These are phyloP conservation scores for Lasiurus cinereus DNA, from an alignment of 2,113 vertebrate species.

Conservation along the genomic window DNA sequence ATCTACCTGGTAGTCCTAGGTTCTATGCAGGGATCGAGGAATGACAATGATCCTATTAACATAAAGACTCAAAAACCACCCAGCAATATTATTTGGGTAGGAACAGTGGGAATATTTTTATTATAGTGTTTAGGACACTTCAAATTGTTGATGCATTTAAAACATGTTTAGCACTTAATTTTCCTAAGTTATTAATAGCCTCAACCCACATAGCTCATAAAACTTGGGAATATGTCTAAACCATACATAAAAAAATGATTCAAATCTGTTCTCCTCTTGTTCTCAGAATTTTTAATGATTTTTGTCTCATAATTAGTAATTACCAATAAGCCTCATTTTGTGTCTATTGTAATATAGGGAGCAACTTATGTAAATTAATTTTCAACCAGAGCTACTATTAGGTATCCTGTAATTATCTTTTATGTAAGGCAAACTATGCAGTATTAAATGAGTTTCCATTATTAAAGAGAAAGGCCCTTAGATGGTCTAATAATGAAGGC, in stretches of 20 bases:
- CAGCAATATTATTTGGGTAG: not conserved
- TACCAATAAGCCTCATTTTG: constrained; percentile 87
- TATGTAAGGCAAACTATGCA: constrained; percentile 82
- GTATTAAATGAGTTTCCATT: constrained; percentile 82
- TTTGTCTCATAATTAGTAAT: constrained; percentile 89
- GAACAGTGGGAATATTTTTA: constrained; percentile 25
- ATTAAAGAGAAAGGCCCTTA: constrained; percentile 75
- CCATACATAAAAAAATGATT: constrained; percentile 79
- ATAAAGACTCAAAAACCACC: not conserved
- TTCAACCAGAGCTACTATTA: constrained; percentile 85
- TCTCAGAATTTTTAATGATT: constrained; percentile 78
- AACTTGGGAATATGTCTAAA: constrained; percentile 69
- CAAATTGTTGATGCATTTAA: constrained; percentile 44
- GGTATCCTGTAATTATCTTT: constrained; percentile 88
- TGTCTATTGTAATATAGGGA: constrained; percentile 84
- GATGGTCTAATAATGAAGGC: constrained; percentile 74
- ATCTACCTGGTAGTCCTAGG: not conserved
- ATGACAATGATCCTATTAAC: not conserved
- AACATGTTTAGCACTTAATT: constrained; percentile 75
- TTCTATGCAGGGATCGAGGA: not conserved
- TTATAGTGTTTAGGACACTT: constrained; percentile 22
- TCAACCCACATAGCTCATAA: constrained; percentile 72
- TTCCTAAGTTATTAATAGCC: constrained; percentile 78
- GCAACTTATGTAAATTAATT: constrained; percentile 89
- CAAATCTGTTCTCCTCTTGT: constrained; percentile 78